A percentile compares a stretch with the other conserved stretches of the same genome.
Evolutionary conservation across 2,113 vertebrate genomes (phyloP).

Genomic region (Nycticryphes semicollaris): DNA sequence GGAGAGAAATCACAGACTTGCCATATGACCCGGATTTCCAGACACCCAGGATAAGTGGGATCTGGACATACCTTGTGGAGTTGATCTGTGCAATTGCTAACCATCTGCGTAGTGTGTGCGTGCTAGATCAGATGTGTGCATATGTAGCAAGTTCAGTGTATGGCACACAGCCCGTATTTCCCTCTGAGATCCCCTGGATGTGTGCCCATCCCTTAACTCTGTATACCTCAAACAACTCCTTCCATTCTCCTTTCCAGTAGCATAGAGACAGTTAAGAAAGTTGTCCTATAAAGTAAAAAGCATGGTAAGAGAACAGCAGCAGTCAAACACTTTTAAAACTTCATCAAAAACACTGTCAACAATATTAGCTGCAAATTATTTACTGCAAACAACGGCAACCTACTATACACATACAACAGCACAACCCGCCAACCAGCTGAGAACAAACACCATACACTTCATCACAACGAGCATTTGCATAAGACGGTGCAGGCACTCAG

Average conservation of each 20-base stretch:
- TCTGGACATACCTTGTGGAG: background rate
- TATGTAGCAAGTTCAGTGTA: conserved; percentile 22
- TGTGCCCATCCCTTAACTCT: background rate
- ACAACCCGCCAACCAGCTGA: background rate
- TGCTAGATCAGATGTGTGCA: conserved; percentile 33
- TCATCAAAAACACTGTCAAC: background rate
- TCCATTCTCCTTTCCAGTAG: background rate
- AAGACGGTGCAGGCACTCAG: background rate
- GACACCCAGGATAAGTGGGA: background rate
- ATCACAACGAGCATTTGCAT: conserved; percentile 2
- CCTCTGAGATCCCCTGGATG: conserved; percentile 31
- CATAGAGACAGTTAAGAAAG: background rate
- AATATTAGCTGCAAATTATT: background rate
- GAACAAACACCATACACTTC: background rate
- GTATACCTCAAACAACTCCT: background rate
- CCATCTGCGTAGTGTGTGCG: background rate
- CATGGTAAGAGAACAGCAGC: background rate
- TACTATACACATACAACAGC: background rate
- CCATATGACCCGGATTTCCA: conserved; percentile 21
- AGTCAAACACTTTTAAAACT: background rate
- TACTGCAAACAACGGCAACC: background rate
- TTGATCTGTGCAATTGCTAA: background rate
- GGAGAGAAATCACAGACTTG: background rate
- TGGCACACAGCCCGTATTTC: conserved; percentile 22
- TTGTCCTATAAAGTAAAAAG: background rate